Percentiles rank a stretch among this genome's conserved stretches.
Conservation (phyloP, 2,797 vertebrate species). For the Pogoniulus pusillus region DNA sequence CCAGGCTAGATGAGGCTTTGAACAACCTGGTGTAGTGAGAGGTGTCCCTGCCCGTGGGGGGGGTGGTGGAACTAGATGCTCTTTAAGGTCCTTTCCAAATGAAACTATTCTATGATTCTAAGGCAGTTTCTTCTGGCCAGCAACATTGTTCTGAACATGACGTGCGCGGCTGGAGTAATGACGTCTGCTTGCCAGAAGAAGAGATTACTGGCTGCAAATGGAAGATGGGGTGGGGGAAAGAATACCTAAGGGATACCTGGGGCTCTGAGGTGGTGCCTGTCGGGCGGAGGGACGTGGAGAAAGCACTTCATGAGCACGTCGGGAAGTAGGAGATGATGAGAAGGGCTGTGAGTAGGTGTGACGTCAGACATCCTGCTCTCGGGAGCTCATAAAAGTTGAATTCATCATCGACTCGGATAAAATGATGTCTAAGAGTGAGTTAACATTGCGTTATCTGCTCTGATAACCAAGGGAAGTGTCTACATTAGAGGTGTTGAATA, state of each 20-base stretch:
- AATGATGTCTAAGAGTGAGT: neutral
- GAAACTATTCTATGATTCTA: too few species aligned
- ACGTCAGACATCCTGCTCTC: accelerated
- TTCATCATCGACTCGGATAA: accelerated
- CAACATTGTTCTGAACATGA: neutral
- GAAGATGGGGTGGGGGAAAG: neutral
- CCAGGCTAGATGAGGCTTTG: too few species aligned
- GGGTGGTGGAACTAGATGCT: too few species aligned
- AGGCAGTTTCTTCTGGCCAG: neutral
- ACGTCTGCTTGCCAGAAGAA: neutral
- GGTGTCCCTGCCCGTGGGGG: too few species aligned
- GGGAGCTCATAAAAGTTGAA: neutral
- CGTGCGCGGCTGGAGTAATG: accelerated
- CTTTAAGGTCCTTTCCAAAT: too few species aligned
- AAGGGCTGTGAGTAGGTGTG: accelerated
- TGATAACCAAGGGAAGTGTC: neutral
- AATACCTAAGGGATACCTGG: neutral
- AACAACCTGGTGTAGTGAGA: too few species aligned
- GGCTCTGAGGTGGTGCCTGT: accelerated
- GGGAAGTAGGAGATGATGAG: accelerated
- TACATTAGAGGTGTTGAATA: neutral
- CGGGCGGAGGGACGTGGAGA: accelerated
- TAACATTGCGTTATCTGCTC: neutral
- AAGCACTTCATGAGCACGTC: neutral
- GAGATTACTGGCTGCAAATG: neutral